Conservation (phyloP, 2,888 invertebrate species). For the Drosophila pseudotakahashii region DNA sequence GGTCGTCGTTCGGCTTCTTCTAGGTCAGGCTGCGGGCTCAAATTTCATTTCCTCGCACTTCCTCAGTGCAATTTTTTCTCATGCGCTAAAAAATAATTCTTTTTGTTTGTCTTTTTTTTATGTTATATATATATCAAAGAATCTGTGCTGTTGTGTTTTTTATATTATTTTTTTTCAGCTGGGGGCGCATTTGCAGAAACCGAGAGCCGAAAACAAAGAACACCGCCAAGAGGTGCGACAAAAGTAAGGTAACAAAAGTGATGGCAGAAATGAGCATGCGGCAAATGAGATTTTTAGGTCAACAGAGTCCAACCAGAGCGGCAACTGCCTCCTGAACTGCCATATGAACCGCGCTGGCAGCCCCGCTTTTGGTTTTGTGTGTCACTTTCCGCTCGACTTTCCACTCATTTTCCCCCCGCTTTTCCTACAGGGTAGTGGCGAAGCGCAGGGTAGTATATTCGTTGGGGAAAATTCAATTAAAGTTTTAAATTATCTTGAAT, state of each 20-base stretch:
- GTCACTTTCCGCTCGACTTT: conserved; percentile 61
- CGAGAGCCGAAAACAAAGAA: conserved; percentile 41
- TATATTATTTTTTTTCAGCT: conserved; percentile 28
- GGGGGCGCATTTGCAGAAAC: conserved; percentile 27
- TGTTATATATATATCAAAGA: conserved; percentile 38
- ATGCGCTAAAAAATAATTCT: conserved; percentile 29
- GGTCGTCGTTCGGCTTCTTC: conserved; percentile 45
- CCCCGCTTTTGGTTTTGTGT: conserved; percentile 50
- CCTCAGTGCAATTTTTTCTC: conserved; percentile 37
- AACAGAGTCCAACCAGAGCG: conserved; percentile 69
- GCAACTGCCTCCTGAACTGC: conserved; percentile 33
- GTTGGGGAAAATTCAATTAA: not conserved
- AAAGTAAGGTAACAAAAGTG: conserved; percentile 73
- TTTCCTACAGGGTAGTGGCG: conserved; percentile 10
- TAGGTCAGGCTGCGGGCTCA: conserved; percentile 54
- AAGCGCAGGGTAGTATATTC: not conserved
- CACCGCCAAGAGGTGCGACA: conserved; percentile 49
- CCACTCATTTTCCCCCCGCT: conserved; percentile 32
- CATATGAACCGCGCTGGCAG: conserved; percentile 27
- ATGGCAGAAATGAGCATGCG: conserved; percentile 70
- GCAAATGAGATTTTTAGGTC: conserved; percentile 81
- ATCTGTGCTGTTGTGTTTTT: conserved; percentile 27
- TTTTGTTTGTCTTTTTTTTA: not conserved
- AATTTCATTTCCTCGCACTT: conserved; percentile 67
- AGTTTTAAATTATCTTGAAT: not conserved